Conservation (phyloP, 2,113 vertebrate species). For the Callocephalon fimbriatum region DNA sequence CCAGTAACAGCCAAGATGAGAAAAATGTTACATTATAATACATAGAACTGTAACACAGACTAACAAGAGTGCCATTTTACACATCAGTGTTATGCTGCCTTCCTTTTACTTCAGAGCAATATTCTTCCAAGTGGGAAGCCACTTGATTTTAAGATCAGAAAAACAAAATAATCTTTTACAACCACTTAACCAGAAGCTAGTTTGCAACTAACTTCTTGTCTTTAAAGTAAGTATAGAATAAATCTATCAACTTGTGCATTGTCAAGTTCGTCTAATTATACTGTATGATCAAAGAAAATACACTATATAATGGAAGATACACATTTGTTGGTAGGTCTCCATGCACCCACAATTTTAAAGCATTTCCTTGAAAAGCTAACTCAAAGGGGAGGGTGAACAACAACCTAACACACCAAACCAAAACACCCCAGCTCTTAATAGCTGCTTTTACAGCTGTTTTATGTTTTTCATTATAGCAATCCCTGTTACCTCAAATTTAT, state of each 20-base stretch:
- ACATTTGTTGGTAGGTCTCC: neutral
- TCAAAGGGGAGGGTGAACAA: neutral
- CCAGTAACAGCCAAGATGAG: neutral
- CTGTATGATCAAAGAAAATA: neutral
- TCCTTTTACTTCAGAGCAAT: neutral
- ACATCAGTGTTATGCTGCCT: neutral
- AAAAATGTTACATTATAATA: neutral
- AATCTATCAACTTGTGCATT: neutral
- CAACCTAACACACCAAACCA: neutral
- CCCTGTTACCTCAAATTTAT: neutral
- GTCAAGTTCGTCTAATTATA: neutral
- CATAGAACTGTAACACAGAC: neutral
- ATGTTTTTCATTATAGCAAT: neutral
- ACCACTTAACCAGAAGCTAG: neutral
- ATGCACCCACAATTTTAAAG: neutral
- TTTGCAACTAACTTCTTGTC: neutral
- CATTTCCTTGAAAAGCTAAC: neutral
- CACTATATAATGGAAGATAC: neutral
- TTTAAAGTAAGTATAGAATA: neutral
- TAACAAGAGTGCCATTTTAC: neutral
- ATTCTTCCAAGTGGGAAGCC: neutral
- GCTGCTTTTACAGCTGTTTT: neutral
- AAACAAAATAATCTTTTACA: neutral
- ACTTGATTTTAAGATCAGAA: neutral
- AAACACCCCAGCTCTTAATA: neutral